Conservation (phyloP, 2,797 vertebrate genomes). For the Oreonectes daqikongensis region DNA sequence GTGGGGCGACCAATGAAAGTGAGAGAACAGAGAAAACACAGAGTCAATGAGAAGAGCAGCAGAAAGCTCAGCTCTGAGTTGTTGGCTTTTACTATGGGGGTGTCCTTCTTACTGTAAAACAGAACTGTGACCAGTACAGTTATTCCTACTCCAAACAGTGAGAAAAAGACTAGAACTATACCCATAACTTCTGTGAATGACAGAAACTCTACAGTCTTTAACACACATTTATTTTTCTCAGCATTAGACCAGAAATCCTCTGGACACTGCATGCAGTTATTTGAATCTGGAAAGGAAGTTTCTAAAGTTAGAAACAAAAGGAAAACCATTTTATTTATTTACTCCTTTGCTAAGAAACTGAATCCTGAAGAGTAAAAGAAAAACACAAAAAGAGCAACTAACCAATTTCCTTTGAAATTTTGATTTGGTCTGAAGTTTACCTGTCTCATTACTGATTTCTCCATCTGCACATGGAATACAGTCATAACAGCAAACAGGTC, state of each 20-base stretch:
- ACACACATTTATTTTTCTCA: constrained; percentile 70
- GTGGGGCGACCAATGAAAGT: constrained; percentile 73
- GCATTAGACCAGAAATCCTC: constrained; percentile 75
- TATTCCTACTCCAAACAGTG: constrained; percentile 65
- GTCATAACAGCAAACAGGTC: constrained; percentile 72
- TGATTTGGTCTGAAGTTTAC: neutral
- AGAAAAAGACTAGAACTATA: constrained; percentile 65
- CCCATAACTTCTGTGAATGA: constrained; percentile 71
- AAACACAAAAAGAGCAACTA: constrained; percentile 43
- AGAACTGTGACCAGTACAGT: constrained; percentile 40
- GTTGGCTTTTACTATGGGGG: constrained; percentile 69
- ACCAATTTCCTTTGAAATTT: constrained; percentile 32
- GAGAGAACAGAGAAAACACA: constrained; percentile 76
- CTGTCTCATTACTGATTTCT: constrained; percentile 67
- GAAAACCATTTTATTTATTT: neutral
- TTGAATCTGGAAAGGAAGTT: neutral
- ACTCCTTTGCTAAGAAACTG: constrained; percentile 18
- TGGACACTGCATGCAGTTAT: constrained; percentile 65
- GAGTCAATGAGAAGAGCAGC: constrained; percentile 72
- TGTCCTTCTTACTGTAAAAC: constrained; percentile 69
- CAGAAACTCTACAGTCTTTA: constrained; percentile 73
- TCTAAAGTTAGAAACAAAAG: constrained; percentile 30
- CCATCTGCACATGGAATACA: constrained; percentile 71
- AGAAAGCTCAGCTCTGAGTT: constrained; percentile 78
- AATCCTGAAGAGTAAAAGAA: constrained; percentile 56